Evolutionary conservation across 2,113 vertebrate species (phyloP).

Genomic region (Talpa occidentalis): DNA sequence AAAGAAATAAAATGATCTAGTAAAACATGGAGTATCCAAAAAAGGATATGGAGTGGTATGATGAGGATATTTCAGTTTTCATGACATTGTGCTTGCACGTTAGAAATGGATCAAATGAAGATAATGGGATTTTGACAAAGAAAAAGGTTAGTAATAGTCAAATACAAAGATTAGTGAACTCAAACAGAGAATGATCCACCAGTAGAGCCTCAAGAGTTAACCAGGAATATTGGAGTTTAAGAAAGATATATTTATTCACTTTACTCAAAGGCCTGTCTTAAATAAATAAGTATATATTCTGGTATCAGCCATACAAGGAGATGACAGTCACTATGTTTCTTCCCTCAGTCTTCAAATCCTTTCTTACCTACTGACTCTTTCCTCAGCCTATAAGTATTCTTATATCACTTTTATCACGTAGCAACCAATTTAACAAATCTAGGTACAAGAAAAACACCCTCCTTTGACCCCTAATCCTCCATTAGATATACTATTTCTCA

Average conservation of each 20-base stretch:
- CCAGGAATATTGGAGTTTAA: neutral
- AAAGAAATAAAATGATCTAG: neutral
- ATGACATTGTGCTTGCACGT: neutral
- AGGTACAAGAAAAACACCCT: neutral
- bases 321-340: neutral
- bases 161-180: neutral
- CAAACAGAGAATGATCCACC: neutral
- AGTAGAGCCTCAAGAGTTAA: neutral
- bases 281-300: neutral
- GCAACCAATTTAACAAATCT: neutral
- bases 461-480: neutral
- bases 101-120: neutral
- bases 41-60: rapidly evolving
- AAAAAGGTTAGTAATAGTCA: neutral
- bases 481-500: neutral
- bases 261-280: neutral
- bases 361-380: neutral
- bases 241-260: neutral
- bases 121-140: neutral
- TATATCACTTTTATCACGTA: neutral
- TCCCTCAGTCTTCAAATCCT: neutral
- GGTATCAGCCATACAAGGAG: neutral
- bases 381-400: neutral
- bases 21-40: neutral
- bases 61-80: neutral